Percentiles rank a stretch among this genome's conserved stretches.
Conservation (phyloP, 2,797 vertebrate genomes). For the Sebastes taczanowskii region DNA sequence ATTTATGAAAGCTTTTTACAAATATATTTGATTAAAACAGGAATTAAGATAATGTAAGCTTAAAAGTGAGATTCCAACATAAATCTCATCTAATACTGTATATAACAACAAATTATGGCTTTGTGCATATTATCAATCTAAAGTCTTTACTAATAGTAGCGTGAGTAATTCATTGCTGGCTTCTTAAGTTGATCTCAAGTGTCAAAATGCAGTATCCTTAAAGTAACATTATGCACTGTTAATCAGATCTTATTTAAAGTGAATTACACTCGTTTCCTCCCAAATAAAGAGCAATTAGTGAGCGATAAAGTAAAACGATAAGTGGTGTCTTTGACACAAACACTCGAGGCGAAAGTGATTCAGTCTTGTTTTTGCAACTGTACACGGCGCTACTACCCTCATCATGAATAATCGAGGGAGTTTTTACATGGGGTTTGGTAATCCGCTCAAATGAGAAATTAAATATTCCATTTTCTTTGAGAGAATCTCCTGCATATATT, state of each 20-base stretch:
- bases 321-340: constrained; percentile 33
- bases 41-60: background rate
- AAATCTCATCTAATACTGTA: background rate
- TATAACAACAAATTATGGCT: background rate
- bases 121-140: background rate
- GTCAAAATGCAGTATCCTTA: background rate
- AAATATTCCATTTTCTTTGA: constrained; percentile 68
- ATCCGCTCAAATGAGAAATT: constrained; percentile 65
- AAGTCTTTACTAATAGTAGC: background rate
- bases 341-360: constrained; percentile 46
- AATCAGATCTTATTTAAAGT: background rate
- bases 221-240: background rate
- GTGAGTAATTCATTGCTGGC: background rate
- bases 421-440: constrained; percentile 50
- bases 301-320: constrained; percentile 19
- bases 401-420: constrained; percentile 50
- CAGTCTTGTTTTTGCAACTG: constrained; percentile 31
- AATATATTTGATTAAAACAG: background rate
- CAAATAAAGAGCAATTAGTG: constrained; percentile 39
- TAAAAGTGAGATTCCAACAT: background rate
- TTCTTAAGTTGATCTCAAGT: background rate
- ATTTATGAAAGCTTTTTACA: background rate
- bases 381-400: constrained; percentile 9
- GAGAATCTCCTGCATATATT: constrained; percentile 65
- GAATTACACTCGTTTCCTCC: constrained; percentile 21